Evolutionary conservation across 2,113 vertebrate species (phyloP).

Genomic region (Pica pica): DNA sequence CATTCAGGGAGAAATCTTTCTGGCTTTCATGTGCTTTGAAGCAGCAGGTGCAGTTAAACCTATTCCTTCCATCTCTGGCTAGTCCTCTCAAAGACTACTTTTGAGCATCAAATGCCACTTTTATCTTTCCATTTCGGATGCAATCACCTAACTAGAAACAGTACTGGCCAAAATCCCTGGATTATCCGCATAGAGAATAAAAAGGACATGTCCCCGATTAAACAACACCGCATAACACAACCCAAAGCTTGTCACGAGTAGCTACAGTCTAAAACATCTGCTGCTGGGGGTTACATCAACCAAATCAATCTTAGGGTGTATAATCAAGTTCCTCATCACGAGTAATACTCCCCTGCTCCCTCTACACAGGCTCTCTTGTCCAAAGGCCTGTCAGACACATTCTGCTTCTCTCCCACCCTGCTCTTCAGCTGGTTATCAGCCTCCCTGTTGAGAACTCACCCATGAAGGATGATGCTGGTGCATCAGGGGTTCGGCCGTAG

Average conservation of each 20-base stretch:
- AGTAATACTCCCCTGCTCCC: background rate
- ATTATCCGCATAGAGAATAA: background rate
- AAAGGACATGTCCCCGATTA: background rate
- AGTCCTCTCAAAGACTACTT: background rate
- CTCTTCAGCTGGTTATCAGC: background rate
- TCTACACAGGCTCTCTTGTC: background rate
- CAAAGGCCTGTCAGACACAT: background rate
- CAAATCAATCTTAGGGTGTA: background rate
- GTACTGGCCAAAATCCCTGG: constrained; percentile 12
- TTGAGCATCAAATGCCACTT: constrained; percentile 27
- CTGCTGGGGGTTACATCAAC: background rate
- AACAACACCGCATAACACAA: background rate
- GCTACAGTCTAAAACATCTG: background rate
- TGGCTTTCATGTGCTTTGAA: constrained; percentile 37
- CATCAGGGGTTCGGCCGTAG: constrained; percentile 80
- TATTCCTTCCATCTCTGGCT: constrained; percentile 9
- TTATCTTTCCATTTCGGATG: constrained; percentile 30
- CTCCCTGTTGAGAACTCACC: constrained; percentile 61
- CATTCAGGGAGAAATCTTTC: constrained; percentile 20
- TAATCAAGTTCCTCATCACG: background rate
- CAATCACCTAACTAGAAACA: constrained; percentile 15
- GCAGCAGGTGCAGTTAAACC: constrained; percentile 52
- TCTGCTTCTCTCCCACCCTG: background rate
- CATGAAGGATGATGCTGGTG: constrained; percentile 62
- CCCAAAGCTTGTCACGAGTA: background rate